phyloP scores from a whole-genome alignment of 2,888 invertebrate species.

The Napeogenes sylphis region DNA sequence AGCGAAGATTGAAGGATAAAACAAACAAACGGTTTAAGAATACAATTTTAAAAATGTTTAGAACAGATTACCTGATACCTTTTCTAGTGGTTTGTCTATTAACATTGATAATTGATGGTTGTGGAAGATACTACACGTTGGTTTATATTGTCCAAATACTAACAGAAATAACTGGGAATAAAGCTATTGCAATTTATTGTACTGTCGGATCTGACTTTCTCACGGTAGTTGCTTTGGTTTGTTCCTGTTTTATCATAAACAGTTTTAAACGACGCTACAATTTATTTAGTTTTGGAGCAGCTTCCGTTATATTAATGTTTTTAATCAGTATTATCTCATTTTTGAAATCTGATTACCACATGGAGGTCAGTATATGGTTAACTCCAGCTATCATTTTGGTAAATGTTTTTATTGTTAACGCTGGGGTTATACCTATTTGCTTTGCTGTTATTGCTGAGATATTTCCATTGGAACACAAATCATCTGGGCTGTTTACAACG shows the following conservation, averaged over 20 bases:
- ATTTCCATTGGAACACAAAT: constrained; percentile 47
- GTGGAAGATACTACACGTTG: constrained; percentile 43
- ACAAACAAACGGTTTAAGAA: constrained; percentile 17
- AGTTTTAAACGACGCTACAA: constrained; percentile 41
- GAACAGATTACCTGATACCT: constrained; percentile 42
- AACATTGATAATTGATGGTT: constrained; percentile 40
- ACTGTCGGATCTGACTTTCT: constrained; percentile 41
- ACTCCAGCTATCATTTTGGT: constrained; percentile 33
- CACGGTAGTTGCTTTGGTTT: constrained; percentile 34
- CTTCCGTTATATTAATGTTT: constrained; percentile 39
- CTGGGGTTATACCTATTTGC: constrained; percentile 19
- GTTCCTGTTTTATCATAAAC: constrained; percentile 38
- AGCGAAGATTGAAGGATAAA: constrained; percentile 10
- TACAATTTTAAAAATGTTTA: constrained; percentile 28
- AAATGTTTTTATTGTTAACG: constrained; percentile 15
- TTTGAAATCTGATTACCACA: constrained; percentile 32
- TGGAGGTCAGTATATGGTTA: constrained; percentile 33
- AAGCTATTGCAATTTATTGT: constrained; percentile 41
- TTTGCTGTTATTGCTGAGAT: constrained; percentile 37
- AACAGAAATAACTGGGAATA: constrained; percentile 36
- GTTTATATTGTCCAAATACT: constrained; percentile 45
- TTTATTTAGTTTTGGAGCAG: constrained; percentile 37
- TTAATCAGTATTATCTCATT: constrained; percentile 34
- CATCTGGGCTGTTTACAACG: constrained; percentile 36
- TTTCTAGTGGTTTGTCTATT: constrained; percentile 36